Evolutionary conservation across 1,140 invertebrate species (phyloP).

Genomic region (Microplitis demolitor): DNA sequence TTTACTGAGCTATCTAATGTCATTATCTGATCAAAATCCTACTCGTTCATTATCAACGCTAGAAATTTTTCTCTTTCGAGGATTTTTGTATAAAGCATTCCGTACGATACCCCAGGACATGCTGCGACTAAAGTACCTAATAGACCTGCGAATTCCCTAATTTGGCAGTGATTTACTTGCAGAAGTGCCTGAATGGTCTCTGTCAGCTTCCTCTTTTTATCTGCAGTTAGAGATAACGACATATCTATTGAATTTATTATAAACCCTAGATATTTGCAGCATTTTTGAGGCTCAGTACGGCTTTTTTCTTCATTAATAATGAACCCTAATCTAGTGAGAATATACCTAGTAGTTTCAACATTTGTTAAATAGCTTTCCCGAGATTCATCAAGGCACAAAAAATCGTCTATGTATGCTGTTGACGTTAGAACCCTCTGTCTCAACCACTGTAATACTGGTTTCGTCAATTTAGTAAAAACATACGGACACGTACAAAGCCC

Average conservation of each 20-base stretch:
- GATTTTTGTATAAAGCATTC: neutral
- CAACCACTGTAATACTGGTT: neutral
- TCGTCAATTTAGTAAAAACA: conserved; percentile 5
- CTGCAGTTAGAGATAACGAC: neutral
- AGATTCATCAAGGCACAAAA: neutral
- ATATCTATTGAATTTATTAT: neutral
- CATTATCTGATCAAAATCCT: neutral
- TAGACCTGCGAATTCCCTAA: neutral
- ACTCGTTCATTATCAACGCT: neutral
- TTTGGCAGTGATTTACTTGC: neutral
- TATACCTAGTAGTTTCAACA: neutral
- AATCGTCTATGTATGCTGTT: conserved; percentile 6
- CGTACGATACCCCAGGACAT: neutral
- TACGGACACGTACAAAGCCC: neutral
- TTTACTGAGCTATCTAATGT: neutral
- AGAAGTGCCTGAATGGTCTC: neutral
- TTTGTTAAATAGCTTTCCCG: neutral
- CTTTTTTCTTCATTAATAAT: conserved; percentile 14
- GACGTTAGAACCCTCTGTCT: neutral
- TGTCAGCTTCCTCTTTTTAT: neutral
- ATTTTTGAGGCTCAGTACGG: neutral
- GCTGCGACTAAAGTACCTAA: neutral
- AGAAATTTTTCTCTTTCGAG: conserved; percentile 4
- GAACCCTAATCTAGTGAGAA: neutral
- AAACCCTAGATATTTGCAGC: conserved; percentile 5